phyloP scores from a whole-genome alignment of 1,140 invertebrate genomes.

The Drepana arcuata region DNA sequence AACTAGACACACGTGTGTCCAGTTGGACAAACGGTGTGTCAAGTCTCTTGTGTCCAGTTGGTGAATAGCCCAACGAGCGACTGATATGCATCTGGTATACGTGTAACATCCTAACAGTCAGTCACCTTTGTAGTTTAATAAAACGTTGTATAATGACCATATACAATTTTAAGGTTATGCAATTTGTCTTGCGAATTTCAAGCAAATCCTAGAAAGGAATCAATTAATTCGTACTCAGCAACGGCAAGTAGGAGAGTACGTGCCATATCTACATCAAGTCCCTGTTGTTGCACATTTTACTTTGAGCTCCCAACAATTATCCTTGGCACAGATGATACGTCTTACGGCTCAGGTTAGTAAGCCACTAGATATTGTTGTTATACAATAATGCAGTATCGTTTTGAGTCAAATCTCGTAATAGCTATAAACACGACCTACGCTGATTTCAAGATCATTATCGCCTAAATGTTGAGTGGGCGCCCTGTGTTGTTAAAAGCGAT shows the following conservation, averaged over 20 bases:
- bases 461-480: constrained; percentile 40
- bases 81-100: too few species aligned
- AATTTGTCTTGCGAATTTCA: too few species aligned
- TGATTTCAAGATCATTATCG: constrained; percentile 61
- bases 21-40: too few species aligned
- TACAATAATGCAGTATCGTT: neutral
- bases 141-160: too few species aligned
- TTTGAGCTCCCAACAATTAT: constrained; percentile 21
- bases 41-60: too few species aligned
- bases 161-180: too few species aligned
- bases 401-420: neutral
- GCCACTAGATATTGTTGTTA: neutral
- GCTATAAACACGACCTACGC: constrained; percentile 61
- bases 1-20: too few species aligned
- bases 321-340: constrained; percentile 22
- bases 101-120: too few species aligned
- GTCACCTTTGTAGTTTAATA: too few species aligned
- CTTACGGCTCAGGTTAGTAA: constrained; percentile 5
- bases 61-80: too few species aligned
- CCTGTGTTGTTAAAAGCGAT: constrained; percentile 41
- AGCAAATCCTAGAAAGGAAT: too few species aligned
- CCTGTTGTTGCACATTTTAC: constrained; percentile 6
- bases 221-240: neutral
- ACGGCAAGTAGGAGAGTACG: constrained; percentile 6
- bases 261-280: constrained; percentile 16